These are phyloP conservation scores for Cephus pygmeus DNA, from an alignment of 2,888 invertebrate species.

Conservation along the genomic window DNA sequence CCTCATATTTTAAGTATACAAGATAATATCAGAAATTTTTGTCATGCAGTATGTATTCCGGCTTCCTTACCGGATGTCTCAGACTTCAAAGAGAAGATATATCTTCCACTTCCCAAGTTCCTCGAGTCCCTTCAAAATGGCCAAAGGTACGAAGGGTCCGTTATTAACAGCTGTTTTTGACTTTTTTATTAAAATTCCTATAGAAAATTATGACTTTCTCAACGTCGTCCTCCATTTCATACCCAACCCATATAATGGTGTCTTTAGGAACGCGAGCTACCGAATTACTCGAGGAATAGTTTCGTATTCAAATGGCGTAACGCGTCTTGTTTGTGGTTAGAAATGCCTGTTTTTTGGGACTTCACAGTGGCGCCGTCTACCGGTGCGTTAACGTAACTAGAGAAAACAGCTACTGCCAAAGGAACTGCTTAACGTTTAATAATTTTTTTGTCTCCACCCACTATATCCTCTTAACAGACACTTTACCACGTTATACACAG, in stretches of 20 bases:
- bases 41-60: not conserved
- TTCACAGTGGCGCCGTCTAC: not conserved
- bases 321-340: conserved; percentile 16
- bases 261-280: conserved; percentile 16
- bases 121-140: not conserved
- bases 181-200: not conserved
- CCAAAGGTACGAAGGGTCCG: not conserved
- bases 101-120: not conserved
- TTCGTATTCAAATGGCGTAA: conserved; percentile 19
- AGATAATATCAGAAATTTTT: not conserved
- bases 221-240: not conserved
- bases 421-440: not conserved
- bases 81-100: not conserved
- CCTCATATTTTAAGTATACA: not conserved
- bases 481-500: not conserved
- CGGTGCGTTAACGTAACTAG: not conserved
- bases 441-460: not conserved
- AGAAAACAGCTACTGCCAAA: not conserved
- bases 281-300: conserved; percentile 20
- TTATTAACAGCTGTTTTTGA: not conserved
- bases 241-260: not conserved
- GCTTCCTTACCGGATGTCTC: not conserved
- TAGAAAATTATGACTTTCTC: not conserved
- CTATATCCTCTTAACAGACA: not conserved
- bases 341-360: not conserved